Evolutionary conservation across 2,797 vertebrate genomes (phyloP).

Genomic region (Danio aesculapii): DNA sequence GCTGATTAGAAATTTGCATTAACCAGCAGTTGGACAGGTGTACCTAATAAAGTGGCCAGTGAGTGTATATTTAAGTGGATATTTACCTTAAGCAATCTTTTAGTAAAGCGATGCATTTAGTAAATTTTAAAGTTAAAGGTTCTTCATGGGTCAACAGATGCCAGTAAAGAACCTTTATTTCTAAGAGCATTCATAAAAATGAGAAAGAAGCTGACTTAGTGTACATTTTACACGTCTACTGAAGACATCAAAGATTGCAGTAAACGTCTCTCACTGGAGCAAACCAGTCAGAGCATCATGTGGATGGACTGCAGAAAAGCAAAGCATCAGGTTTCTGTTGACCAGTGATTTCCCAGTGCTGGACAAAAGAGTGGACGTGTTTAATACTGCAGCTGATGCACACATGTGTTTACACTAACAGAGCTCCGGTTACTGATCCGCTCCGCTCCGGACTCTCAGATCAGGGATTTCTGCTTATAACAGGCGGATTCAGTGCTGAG

Average conservation of each 20-base stretch:
- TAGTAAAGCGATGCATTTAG: no score
- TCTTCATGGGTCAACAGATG: no score
- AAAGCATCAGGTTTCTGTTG: conserved; percentile 18
- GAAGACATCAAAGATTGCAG: neutral
- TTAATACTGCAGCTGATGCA: neutral
- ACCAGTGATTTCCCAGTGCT: conserved; percentile 11
- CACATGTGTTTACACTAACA: conserved; percentile 58
- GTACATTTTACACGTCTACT: no score
- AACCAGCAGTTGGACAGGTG: no score
- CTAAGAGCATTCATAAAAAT: no score
- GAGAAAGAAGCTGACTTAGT: no score
- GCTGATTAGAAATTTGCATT: no score
- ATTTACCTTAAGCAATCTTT: no score
- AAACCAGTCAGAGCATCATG: neutral
- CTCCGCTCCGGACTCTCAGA: conserved; percentile 4
- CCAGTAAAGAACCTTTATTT: no score
- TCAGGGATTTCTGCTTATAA: conserved; percentile 30
- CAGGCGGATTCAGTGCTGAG: conserved; percentile 28
- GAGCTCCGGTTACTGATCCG: conserved; percentile 27
- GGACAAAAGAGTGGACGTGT: conserved; percentile 24
- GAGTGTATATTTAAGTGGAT: no score
- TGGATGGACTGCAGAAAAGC: neutral
- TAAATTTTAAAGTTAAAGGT: no score
- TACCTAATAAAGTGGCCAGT: no score
- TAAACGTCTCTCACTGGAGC: neutral